Evolutionary conservation across 2,113 vertebrate genomes (phyloP).

Genomic region (Rana temporaria): DNA sequence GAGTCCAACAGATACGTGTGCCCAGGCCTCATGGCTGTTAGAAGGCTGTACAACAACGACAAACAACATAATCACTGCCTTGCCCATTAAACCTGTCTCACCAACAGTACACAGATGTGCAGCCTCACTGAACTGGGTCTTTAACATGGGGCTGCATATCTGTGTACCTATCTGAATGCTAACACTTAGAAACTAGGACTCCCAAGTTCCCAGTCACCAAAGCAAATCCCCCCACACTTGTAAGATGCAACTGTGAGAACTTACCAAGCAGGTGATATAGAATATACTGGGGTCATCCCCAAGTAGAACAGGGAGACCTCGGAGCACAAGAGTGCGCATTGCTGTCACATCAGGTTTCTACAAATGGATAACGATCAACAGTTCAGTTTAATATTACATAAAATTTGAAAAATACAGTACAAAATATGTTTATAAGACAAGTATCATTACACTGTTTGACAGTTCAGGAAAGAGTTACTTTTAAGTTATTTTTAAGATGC

Average conservation of each 20-base stretch:
- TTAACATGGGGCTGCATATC: not conserved
- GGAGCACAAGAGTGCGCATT: conserved; percentile 36
- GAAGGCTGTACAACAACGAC: conserved; percentile 1
- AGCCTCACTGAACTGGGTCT: not conserved
- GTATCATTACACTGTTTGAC: too few species aligned
- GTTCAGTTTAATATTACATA: not conserved
- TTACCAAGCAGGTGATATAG: conserved; percentile 56
- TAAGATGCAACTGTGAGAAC: conserved; percentile 27
- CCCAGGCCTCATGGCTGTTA: not conserved
- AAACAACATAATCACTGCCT: not conserved
- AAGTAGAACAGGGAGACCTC: conserved; percentile 53
- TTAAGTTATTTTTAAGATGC: too few species aligned
- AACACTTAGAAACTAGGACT: not conserved
- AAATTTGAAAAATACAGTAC: too few species aligned
- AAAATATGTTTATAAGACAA: too few species aligned
- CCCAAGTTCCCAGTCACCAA: not conserved
- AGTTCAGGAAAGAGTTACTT: too few species aligned
- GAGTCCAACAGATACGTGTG: conserved; percentile 23
- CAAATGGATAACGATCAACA: conserved; percentile 7
- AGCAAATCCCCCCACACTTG: not conserved
- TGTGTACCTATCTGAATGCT: not conserved
- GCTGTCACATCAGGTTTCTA: conserved; percentile 54
- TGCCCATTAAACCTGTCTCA: not conserved
- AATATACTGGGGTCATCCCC: conserved; percentile 52
- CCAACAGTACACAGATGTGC: not conserved